phyloP scores from a whole-genome alignment of 2,888 invertebrate species.

The Ernsta delagoae region DNA sequence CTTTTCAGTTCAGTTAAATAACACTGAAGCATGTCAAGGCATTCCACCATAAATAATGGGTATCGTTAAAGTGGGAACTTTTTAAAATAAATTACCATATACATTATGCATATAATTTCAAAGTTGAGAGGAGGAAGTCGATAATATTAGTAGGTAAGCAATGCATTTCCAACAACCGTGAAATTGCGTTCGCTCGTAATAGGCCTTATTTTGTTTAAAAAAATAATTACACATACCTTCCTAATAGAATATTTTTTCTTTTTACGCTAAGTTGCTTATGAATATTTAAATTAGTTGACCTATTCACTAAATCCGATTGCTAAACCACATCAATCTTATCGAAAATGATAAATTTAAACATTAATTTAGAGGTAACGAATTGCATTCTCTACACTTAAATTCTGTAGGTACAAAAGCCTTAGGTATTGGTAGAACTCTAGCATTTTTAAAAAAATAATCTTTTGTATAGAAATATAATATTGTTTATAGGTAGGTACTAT shows the following conservation, averaged over 20 bases:
- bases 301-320: not conserved
- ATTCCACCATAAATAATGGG: not conserved
- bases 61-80: no score
- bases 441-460: no score
- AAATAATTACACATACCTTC: not conserved
- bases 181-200: not conserved
- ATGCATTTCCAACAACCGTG: not conserved
- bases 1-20: not conserved
- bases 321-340: no score
- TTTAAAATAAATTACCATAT: not conserved
- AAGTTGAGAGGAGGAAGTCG: not conserved
- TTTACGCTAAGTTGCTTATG: not conserved
- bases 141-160: not conserved
- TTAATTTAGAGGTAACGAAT: no score
- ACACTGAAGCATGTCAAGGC: not conserved
- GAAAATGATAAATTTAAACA: no score
- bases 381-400: no score
- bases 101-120: not conserved
- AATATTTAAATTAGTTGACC: conserved; percentile 4
- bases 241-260: not conserved
- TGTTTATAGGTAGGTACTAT: no score
- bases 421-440: no score
- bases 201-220: not conserved
- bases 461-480: no score
- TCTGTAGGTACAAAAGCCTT: no score